Base-by-base conservation (phyloP, 2,797 vertebrate genomes). In the Oreochromis grahami region DNA sequence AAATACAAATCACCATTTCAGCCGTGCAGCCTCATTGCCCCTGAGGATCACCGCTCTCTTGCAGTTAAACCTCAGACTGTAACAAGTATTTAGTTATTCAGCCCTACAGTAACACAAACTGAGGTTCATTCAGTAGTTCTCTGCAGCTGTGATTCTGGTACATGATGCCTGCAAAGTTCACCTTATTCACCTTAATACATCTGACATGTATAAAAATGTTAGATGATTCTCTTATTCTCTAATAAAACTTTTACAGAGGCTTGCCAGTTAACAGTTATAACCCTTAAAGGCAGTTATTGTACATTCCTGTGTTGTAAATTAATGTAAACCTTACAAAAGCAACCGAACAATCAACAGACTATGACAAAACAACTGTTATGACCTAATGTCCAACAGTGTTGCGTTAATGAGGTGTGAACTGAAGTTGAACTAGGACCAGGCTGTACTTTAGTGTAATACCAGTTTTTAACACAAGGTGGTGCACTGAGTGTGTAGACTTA, bases 191-290 rank as follows among this genome's bases (percentile, higher is more conserved):
- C 9, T 1, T 34, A 34, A 34, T 34, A 60, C 21, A 24, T 26
- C 19, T 38, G 19, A 65, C 8, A 24, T 0, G 38, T 10, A 0
- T 24, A 70, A 10, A 70, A 70, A 26, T 5, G 0, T 68, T 43
- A 4, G 38, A 43, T 2, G 5, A 4, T 26, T 70, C 32, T 36
- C 32, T 36, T 12, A 34, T 60, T 36, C 17, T 60, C 32, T 43
- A 43, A 43, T 26, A 15, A 0, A 68, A 0, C 21, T 43, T 43
- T 43, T 43, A 17, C 4, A 6, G 3, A 43, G 3, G 5, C 24
- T 68, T 43, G 6, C 32, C 58, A 12, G 58, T 63, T 63, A n/a
- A 36, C 17, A 60, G 0, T 34, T 60, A 60, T 11, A 60, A 60
- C 34, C 17, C 29, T 60, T 60, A 19, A 63, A 65, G 11, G 60